Percentiles rank a stretch among this genome's conserved stretches.
Conservation (phyloP, 2,888 invertebrate species). For the Clistopyga incitator region DNA sequence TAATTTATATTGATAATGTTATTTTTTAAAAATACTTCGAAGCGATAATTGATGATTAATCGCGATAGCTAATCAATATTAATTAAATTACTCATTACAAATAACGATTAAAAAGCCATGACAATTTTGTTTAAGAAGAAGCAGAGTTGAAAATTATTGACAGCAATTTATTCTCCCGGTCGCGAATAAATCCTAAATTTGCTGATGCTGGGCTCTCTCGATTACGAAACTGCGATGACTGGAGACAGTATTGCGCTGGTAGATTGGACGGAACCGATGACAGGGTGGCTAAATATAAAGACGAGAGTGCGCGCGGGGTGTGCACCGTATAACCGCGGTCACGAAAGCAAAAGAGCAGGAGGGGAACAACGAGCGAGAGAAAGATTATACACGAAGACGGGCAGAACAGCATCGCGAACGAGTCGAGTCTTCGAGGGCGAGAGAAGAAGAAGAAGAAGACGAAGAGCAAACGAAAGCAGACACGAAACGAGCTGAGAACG, state of each 20-base stretch:
- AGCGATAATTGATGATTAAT: no score
- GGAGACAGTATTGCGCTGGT: constrained; percentile 60
- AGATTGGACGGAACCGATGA: constrained; percentile 72
- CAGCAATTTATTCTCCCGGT: neutral
- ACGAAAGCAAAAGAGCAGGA: constrained; percentile 38
- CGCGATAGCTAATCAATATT: no score
- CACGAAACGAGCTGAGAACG: constrained; percentile 24
- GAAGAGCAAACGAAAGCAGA: constrained; percentile 43
- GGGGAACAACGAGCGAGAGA: constrained; percentile 33
- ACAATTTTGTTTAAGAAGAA: no score
- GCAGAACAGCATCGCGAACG: constrained; percentile 57
- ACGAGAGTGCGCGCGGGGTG: constrained; percentile 31
- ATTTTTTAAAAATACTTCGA: no score
- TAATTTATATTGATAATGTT: no score
- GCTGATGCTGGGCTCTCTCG: constrained; percentile 22
- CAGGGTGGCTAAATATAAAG: constrained; percentile 76
- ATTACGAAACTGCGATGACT: constrained; percentile 65
- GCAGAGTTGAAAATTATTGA: no score
- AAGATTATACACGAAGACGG: constrained; percentile 45
- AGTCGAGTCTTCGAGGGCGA: constrained; percentile 51
- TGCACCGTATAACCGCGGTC: constrained; percentile 48
- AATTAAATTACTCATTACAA: no score
- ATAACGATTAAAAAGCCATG: no score
- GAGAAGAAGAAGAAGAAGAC: constrained; percentile 32
- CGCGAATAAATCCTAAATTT: constrained; percentile 3